These are phyloP conservation scores for Notothenia coriiceps DNA, from an alignment of 2,113 vertebrate species.

Conservation along the genomic window DNA sequence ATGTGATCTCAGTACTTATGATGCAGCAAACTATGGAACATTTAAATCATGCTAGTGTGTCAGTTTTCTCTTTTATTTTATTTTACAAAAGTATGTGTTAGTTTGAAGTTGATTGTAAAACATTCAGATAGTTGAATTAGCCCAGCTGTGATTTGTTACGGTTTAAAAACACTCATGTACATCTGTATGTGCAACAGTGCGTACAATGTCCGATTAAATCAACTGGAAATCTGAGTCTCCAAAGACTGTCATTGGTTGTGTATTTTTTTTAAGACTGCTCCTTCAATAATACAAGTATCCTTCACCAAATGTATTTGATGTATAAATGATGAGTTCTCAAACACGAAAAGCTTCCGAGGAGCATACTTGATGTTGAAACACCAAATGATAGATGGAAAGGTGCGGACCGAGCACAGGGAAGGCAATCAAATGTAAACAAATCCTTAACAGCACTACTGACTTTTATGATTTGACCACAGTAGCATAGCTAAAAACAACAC, in stretches of 20 bases:
- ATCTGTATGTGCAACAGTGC: constrained; percentile 32
- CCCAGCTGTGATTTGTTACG: not conserved
- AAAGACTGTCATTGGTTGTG: constrained; percentile 37
- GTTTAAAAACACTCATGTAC: constrained; percentile 12
- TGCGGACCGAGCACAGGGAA: not conserved
- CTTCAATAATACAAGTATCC: constrained; percentile 58
- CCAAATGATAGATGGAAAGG: constrained; percentile 11
- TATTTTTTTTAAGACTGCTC: constrained; percentile 27
- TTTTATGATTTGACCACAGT: not conserved
- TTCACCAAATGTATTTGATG: constrained; percentile 58
- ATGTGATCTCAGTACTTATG: not conserved
- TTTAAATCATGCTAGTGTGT: not conserved
- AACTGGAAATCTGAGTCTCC: constrained; percentile 30
- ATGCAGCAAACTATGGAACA: not conserved
- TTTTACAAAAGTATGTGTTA: not conserved
- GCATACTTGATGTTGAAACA: constrained; percentile 36
- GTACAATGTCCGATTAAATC: constrained; percentile 30
- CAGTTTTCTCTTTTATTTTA: not conserved
- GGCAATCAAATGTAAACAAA: constrained; percentile 18
- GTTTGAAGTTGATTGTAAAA: not conserved
- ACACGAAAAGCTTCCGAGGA: constrained; percentile 38
- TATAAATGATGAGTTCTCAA: constrained; percentile 62
- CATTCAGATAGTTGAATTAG: not conserved
- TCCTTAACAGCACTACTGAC: constrained; percentile 1
- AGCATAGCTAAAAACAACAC: not conserved